phyloP scores from a whole-genome alignment of 2,888 invertebrate genomes.

The Diogma glabrata region DNA sequence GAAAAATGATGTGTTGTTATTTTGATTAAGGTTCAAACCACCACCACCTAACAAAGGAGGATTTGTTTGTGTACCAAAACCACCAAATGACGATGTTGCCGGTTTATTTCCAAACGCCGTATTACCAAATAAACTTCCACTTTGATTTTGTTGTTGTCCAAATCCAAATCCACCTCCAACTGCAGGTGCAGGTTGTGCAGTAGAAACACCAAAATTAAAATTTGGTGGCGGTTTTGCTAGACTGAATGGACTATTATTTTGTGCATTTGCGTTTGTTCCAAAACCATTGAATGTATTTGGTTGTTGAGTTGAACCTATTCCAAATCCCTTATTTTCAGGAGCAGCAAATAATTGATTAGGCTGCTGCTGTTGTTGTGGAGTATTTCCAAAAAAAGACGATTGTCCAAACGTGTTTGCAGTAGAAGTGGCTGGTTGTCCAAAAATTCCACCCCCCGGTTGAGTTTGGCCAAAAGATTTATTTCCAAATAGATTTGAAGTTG shows the following conservation, averaged over 20 bases:
- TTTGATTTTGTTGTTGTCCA: slow-evolving; percentile 24
- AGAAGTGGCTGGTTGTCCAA: slow-evolving; percentile 9
- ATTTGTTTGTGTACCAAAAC: slow-evolving; percentile 38
- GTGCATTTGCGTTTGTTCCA: slow-evolving; percentile 31
- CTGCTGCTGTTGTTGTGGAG: slow-evolving; percentile 41
- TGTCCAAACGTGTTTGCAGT: slow-evolving; percentile 36
- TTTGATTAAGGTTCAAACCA: slow-evolving; percentile 13
- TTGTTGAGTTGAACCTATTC: slow-evolving; percentile 20
- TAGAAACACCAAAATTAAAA: not conserved
- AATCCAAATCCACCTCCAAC: slow-evolving; percentile 38
- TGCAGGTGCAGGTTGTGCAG: slow-evolving; percentile 18
- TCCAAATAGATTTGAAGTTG: slow-evolving; percentile 4
- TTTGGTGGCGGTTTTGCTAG: slow-evolving; percentile 28
- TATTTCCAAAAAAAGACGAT: slow-evolving; percentile 46
- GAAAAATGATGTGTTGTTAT: slow-evolving; percentile 32
- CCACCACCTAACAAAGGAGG: slow-evolving; percentile 25
- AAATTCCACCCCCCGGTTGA: not conserved
- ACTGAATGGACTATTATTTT: slow-evolving; percentile 35
- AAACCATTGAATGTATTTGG: slow-evolving; percentile 26
- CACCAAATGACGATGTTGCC: slow-evolving; percentile 43
- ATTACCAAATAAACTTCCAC: slow-evolving; percentile 31
- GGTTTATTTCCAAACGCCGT: slow-evolving; percentile 32
- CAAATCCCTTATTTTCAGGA: slow-evolving; percentile 17
- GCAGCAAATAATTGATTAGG: slow-evolving; percentile 34
- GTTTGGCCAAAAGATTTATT: slow-evolving; percentile 33